phyloP scores from a whole-genome alignment of 1,140 invertebrate species.

The Stegodyphus mimosarum region DNA sequence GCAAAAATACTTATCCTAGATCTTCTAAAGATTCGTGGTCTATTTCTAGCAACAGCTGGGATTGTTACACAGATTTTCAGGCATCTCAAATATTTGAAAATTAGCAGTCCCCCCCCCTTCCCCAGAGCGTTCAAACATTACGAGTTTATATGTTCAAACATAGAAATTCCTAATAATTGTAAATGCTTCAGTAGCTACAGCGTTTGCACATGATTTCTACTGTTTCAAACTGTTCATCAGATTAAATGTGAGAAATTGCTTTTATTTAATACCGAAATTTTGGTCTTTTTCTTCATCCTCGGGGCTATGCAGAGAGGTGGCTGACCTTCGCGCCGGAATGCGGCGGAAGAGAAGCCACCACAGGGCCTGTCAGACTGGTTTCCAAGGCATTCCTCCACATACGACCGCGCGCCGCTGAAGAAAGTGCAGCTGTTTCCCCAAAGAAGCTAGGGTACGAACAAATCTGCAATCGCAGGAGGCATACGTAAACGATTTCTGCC shows the following conservation, averaged over 20 bases:
- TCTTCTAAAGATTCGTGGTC: too few relatives aligned
- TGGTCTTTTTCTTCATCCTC: background rate
- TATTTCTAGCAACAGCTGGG: too few relatives aligned
- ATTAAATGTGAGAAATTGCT: background rate
- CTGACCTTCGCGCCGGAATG: conserved; percentile 10
- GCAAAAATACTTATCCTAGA: too few relatives aligned
- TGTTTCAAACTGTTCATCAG: background rate
- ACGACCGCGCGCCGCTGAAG: background rate
- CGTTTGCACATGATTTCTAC: background rate
- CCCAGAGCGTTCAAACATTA: too few relatives aligned
- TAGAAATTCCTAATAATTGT: too few relatives aligned
- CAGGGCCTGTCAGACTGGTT: conserved; percentile 11
- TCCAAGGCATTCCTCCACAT: conserved; percentile 4
- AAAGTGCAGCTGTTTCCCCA: background rate
- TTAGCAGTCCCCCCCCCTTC: background rate
- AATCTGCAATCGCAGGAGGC: background rate
- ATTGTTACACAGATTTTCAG: background rate
- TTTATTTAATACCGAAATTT: background rate
- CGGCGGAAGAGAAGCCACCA: background rate
- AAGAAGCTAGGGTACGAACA: background rate
- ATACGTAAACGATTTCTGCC: background rate
- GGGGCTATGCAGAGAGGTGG: conserved; percentile 2
- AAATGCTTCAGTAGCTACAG: too few relatives aligned
- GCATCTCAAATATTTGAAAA: background rate
- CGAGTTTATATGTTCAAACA: too few relatives aligned